A percentile compares a stretch with the other conserved stretches of the same genome.
Conservation (phyloP, 2,888 invertebrate genomes). For the Lamellibrachia satsuma region DNA sequence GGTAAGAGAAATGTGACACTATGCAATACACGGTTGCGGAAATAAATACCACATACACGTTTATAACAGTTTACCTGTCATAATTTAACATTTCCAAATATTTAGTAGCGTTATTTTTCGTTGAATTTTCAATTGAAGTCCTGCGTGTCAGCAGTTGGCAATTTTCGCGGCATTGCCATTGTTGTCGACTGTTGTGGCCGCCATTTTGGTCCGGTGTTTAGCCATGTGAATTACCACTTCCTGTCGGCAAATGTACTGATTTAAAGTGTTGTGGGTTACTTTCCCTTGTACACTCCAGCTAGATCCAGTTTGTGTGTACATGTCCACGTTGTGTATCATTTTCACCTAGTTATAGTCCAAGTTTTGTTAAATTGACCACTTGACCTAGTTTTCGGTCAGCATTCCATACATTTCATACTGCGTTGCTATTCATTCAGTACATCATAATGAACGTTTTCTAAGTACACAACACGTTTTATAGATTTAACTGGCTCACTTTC, state of each 20-base stretch:
- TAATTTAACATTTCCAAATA: neutral
- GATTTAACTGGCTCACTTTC: too few relatives aligned
- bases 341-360: too few relatives aligned
- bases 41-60: neutral
- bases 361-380: neutral
- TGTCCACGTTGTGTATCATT: too few relatives aligned
- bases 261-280: neutral
- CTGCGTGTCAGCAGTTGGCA: neutral
- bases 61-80: neutral
- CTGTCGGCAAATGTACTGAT: neutral
- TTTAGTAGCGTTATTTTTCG: neutral
- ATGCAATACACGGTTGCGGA: neutral
- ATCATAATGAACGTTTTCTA: too few relatives aligned
- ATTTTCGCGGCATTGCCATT: conserved; percentile 13
- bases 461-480: too few relatives aligned
- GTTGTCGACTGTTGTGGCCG: conserved; percentile 17
- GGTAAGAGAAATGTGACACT: neutral
- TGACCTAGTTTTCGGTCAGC: neutral
- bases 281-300: neutral
- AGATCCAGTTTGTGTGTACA: neutral
- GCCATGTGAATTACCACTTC: neutral
- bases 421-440: neutral
- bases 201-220: neutral
- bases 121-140: neutral
- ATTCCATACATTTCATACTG: neutral